phyloP scores from a whole-genome alignment of 2,888 invertebrate genomes.

The Pemphredon lugubris region DNA sequence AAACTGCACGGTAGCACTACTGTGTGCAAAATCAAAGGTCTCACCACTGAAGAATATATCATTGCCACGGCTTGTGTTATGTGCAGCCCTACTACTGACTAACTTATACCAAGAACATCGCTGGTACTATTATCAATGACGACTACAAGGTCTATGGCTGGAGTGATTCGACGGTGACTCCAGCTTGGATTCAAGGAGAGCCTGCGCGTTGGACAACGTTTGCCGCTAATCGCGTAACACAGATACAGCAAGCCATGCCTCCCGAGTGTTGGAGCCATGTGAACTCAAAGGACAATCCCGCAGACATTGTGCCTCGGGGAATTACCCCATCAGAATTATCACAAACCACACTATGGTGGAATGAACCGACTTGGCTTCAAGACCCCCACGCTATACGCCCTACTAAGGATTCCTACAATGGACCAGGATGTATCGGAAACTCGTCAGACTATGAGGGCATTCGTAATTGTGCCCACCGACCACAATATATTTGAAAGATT shows the following conservation, averaged over 20 bases:
- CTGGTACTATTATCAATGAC: too few relatives aligned
- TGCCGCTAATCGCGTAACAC: constrained; percentile 1
- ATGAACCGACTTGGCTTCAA: background rate
- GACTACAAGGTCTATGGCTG: background rate
- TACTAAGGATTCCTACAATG: too few relatives aligned
- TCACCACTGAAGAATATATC: background rate
- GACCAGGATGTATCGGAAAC: too few relatives aligned
- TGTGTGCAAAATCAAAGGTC: background rate
- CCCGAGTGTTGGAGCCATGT: constrained; percentile 4
- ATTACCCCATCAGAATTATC: background rate
- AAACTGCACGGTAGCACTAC: too few relatives aligned
- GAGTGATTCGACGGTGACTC: constrained; percentile 2
- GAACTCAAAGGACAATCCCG: background rate
- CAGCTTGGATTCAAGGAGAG: background rate
- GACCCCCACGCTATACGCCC: too few relatives aligned
- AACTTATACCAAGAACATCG: too few relatives aligned
- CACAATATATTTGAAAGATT: too few relatives aligned
- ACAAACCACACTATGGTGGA: background rate
- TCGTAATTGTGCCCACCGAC: too few relatives aligned
- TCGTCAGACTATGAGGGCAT: too few relatives aligned
- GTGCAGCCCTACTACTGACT: background rate
- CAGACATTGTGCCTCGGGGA: background rate
- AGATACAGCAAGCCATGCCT: background rate
- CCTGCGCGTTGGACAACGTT: constrained; percentile 1
- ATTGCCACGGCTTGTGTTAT: constrained; percentile 1